These are phyloP conservation scores for Criorhina ranunculi DNA, from an alignment of 2,888 invertebrate genomes.

Conservation along the genomic window DNA sequence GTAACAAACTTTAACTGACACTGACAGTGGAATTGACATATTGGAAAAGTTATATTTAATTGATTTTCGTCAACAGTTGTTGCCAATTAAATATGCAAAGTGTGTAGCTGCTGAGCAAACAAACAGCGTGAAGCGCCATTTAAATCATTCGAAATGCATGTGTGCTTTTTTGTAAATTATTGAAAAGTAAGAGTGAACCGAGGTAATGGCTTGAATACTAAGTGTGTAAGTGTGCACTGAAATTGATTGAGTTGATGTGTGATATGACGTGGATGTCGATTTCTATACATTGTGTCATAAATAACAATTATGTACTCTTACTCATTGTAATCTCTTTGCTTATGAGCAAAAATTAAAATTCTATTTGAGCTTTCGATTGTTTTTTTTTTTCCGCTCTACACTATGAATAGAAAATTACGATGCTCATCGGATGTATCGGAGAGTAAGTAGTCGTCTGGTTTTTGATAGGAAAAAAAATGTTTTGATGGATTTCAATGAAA, in stretches of 20 bases:
- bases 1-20: no score
- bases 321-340: background rate
- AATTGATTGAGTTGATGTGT: constrained; percentile 25
- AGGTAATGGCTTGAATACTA: constrained; percentile 35
- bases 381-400: background rate
- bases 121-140: constrained; percentile 52
- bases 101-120: constrained; percentile 19
- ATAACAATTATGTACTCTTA: constrained; percentile 1
- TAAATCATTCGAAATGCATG: constrained; percentile 55
- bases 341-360: constrained; percentile 6
- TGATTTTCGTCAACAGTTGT: constrained; percentile 14
- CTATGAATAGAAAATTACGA: background rate
- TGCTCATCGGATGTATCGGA: background rate
- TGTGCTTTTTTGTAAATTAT: constrained; percentile 37
- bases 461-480: background rate
- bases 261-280: constrained; percentile 8
- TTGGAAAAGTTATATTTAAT: constrained; percentile 11
- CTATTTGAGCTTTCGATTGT: background rate
- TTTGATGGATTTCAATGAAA: background rate
- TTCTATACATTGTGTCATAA: constrained; percentile 17
- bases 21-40: constrained; percentile 1
- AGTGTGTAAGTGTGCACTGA: constrained; percentile 4
- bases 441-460: background rate
- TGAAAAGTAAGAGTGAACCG: constrained; percentile 65
- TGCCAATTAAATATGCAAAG: constrained; percentile 51